Evolutionary conservation across 1,140 invertebrate species (phyloP).

Genomic region (Lineus longissimus): DNA sequence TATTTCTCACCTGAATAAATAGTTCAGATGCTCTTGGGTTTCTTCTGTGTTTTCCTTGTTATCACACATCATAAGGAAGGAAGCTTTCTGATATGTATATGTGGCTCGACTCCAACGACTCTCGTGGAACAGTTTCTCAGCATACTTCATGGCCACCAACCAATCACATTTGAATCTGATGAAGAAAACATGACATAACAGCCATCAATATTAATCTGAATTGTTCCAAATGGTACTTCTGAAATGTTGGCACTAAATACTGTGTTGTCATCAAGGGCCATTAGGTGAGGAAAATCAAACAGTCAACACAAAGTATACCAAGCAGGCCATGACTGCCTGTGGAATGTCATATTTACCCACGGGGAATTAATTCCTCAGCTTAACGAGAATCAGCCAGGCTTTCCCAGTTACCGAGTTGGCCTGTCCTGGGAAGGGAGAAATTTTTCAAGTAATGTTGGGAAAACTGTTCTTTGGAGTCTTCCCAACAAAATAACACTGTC

Average conservation of each 20-base stretch:
- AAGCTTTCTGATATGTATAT: conserved; percentile 85
- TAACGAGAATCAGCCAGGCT: too few relatives aligned
- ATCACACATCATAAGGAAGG: conserved; percentile 70
- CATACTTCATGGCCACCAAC: conserved; percentile 70
- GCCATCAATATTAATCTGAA: not conserved
- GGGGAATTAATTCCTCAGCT: too few relatives aligned
- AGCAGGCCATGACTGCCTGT: too few relatives aligned
- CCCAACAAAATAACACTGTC: too few relatives aligned
- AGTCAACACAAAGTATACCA: too few relatives aligned
- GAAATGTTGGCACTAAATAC: not conserved
- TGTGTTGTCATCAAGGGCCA: too few relatives aligned
- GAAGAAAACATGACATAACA: conserved; percentile 12
- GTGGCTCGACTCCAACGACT: conserved; percentile 89
- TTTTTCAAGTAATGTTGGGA: too few relatives aligned
- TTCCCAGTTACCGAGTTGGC: too few relatives aligned
- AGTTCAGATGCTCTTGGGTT: conserved; percentile 36
- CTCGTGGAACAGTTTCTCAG: conserved; percentile 67
- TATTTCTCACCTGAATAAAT: conserved; percentile 37
- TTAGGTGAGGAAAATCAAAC: too few relatives aligned
- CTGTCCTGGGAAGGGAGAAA: too few relatives aligned
- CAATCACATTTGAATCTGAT: conserved; percentile 61
- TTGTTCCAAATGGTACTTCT: not conserved
- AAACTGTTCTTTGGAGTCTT: too few relatives aligned
- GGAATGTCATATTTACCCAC: too few relatives aligned
- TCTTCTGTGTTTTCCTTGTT: conserved; percentile 58